These are phyloP conservation scores for Drosophila anomalata DNA, from an alignment of 2,888 invertebrate species.

Conservation along the genomic window DNA sequence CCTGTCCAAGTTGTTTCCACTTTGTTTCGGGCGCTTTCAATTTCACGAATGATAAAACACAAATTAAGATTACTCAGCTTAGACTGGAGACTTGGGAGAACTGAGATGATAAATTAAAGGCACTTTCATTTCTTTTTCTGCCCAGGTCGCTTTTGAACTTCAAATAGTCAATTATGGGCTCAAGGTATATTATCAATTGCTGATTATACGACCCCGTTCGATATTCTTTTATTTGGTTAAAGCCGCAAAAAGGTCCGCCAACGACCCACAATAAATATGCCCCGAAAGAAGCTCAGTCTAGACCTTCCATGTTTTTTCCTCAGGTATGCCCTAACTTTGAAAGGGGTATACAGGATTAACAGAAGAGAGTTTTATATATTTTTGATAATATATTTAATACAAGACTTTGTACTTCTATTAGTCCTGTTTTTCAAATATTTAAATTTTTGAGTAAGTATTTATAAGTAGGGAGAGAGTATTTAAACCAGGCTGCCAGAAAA, in stretches of 20 bases:
- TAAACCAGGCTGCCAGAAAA: not conserved
- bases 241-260: constrained; percentile 57
- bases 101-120: constrained; percentile 27
- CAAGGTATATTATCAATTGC: constrained; percentile 57
- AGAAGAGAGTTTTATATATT: no score
- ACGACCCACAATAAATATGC: constrained; percentile 54
- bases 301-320: constrained; percentile 13
- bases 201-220: constrained; percentile 51
- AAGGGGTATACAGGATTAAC: not conserved
- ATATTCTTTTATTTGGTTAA: constrained; percentile 45
- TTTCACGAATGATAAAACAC: constrained; percentile 76
- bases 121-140: constrained; percentile 7
- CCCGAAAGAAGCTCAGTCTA: constrained; percentile 5
- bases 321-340: not conserved
- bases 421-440: not conserved
- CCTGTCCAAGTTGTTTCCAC: constrained; percentile 65
- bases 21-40: constrained; percentile 56
- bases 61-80: constrained; percentile 56
- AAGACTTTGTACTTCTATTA: no score
- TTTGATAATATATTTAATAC: no score
- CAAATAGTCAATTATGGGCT: constrained; percentile 47
- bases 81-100: not conserved
- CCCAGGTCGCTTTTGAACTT: constrained; percentile 27
- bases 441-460: not conserved
- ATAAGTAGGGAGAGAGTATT: constrained; percentile 5